A percentile compares a stretch with the other conserved stretches of the same genome.
phyloP scores from a whole-genome alignment of 2,888 invertebrate species.

The Morpho helenor region DNA sequence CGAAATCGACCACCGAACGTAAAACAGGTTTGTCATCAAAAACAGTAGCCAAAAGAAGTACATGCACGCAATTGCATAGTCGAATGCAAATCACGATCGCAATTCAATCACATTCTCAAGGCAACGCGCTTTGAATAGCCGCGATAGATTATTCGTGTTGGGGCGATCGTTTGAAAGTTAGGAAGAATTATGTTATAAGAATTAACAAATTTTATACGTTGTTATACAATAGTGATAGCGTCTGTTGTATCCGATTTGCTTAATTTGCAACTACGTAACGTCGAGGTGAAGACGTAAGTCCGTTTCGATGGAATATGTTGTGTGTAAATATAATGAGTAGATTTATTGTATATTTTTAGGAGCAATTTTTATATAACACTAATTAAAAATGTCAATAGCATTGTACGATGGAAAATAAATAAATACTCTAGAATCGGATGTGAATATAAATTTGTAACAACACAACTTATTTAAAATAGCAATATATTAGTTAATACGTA shows the following conservation, averaged over 20 bases:
- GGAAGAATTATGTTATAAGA: constrained; percentile 21
- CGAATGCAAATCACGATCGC: constrained; percentile 29
- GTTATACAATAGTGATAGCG: constrained; percentile 24
- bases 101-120: constrained; percentile 33
- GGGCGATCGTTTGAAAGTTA: constrained; percentile 29
- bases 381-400: too few species aligned
- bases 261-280: constrained; percentile 18
- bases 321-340: too few species aligned
- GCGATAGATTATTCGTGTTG: constrained; percentile 22
- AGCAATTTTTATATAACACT: too few species aligned
- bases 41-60: constrained; percentile 19
- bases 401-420: too few species aligned
- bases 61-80: constrained; percentile 19
- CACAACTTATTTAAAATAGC: too few species aligned
- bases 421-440: too few species aligned
- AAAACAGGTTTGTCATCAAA: constrained; percentile 21
- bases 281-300: constrained; percentile 7
- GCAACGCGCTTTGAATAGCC: constrained; percentile 31
- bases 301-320: neutral
- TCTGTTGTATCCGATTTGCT: constrained; percentile 13
- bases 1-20: constrained; percentile 16
- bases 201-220: constrained; percentile 21
- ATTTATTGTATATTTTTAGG: too few species aligned
- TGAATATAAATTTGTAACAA: too few species aligned
- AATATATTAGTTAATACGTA: too few species aligned